Conservation (phyloP, 1,140 invertebrate genomes). For the Euwallacea similis region DNA sequence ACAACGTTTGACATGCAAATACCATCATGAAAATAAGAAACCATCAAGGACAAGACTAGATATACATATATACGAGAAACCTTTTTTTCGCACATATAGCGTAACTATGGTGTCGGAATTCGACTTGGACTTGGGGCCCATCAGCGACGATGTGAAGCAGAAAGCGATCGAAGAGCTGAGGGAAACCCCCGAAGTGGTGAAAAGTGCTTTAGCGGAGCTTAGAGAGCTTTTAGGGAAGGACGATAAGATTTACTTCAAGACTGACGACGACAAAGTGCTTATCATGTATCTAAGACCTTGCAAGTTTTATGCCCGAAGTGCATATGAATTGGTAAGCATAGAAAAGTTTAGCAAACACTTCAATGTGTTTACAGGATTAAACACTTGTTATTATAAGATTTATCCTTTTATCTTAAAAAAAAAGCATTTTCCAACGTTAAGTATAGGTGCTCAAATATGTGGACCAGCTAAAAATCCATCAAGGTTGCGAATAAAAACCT, state of each 20-base stretch:
- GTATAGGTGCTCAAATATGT: too few relatives aligned
- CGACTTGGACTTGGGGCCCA: slow-evolving; percentile 25
- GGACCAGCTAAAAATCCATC: too few relatives aligned
- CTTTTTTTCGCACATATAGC: too few relatives aligned
- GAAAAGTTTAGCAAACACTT: not conserved
- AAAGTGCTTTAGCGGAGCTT: slow-evolving; percentile 62
- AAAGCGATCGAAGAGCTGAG: slow-evolving; percentile 67
- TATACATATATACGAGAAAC: too few relatives aligned
- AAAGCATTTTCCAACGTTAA: too few relatives aligned
- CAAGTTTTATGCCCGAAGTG: slow-evolving; percentile 80
- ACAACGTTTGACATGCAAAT: too few relatives aligned
- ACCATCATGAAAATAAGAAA: too few relatives aligned
- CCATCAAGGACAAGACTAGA: too few relatives aligned
- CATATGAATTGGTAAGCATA: slow-evolving; percentile 66
- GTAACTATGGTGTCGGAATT: slow-evolving; percentile 11
- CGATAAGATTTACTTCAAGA: slow-evolving; percentile 63
- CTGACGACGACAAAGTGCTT: slow-evolving; percentile 71
- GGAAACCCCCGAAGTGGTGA: slow-evolving; percentile 66
- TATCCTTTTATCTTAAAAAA: too few relatives aligned
- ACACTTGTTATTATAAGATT: too few relatives aligned
- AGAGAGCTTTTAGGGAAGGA: slow-evolving; percentile 65
- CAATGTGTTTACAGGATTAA: not conserved
- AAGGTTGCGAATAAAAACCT: too few relatives aligned
- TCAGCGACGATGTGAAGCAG: slow-evolving; percentile 52
- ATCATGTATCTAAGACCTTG: slow-evolving; percentile 74